phyloP scores from a whole-genome alignment of 2,888 invertebrate genomes.

The Drosophila trichaetosa region DNA sequence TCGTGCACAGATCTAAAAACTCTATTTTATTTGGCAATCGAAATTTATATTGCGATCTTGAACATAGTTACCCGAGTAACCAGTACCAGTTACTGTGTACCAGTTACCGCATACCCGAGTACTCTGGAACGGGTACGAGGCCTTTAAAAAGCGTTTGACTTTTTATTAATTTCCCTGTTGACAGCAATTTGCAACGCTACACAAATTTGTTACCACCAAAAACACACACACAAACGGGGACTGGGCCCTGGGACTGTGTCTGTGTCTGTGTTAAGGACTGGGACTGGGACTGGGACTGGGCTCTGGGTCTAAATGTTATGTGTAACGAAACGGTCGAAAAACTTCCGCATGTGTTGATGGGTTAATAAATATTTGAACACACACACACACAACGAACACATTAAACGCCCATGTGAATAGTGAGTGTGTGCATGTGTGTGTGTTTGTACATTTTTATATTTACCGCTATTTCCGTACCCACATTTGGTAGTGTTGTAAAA shows the following conservation, averaged over 20 bases:
- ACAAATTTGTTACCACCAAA: conserved; percentile 78
- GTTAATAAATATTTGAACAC: conserved; percentile 84
- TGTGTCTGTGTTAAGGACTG: not conserved
- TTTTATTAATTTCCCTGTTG: conserved; percentile 79
- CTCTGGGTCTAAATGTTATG: conserved; percentile 49
- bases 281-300: conserved; percentile 17
- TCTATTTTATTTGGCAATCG: conserved; percentile 57
- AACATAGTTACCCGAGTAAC: conserved; percentile 13
- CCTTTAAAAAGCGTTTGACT: conserved; percentile 73
- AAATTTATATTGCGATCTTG: conserved; percentile 61
- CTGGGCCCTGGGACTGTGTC: conserved; percentile 6
- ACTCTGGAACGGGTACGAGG: conserved; percentile 4
- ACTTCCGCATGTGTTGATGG: conserved; percentile 83
- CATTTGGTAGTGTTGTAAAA: conserved; percentile 78
- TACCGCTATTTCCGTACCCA: conserved; percentile 76
- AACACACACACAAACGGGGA: conserved; percentile 7
- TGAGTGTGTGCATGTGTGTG: conserved; percentile 29
- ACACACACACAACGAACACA: conserved; percentile 34
- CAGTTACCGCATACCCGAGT: not conserved
- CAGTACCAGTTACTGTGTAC: conserved; percentile 10
- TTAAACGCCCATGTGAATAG: conserved; percentile 31
- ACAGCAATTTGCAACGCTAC: conserved; percentile 80
- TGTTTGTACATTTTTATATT: conserved; percentile 66
- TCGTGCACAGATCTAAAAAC: not conserved
- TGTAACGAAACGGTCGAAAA: conserved; percentile 77